Evolutionary conservation across 2,797 vertebrate genomes (phyloP).

Genomic region (Malurus splendens): DNA sequence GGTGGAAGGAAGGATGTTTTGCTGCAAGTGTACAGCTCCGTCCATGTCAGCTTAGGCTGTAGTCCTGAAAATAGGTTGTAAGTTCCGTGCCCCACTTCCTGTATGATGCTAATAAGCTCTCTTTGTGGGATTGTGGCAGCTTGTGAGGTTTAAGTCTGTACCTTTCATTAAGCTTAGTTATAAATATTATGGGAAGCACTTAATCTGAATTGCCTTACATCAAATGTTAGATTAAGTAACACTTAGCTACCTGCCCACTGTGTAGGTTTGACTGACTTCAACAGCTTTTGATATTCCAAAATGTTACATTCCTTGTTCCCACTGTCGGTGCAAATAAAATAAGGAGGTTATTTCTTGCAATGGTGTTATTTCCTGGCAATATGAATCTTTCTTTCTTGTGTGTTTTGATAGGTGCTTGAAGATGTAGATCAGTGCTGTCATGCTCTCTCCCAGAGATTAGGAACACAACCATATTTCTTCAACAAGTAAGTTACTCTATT

Average conservation of each 20-base stretch:
- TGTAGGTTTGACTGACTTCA: background rate
- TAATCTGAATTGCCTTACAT: background rate
- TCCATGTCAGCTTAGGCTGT: background rate
- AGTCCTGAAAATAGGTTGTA: background rate
- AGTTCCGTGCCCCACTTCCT: background rate
- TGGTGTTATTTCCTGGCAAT: background rate
- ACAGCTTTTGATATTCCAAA: background rate
- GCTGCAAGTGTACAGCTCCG: background rate
- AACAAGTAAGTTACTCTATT: conserved; percentile 83
- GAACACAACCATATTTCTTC: conserved; percentile 93
- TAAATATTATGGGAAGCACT: background rate
- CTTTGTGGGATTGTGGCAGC: background rate
- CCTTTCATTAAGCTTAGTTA: background rate
- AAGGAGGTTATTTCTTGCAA: background rate
- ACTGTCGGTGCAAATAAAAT: background rate
- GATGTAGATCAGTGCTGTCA: conserved; percentile 96
- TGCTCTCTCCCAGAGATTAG: conserved; percentile 92
- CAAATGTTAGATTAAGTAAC: background rate
- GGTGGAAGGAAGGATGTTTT: background rate
- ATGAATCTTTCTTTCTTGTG: background rate
- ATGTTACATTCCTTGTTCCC: background rate
- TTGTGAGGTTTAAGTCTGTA: background rate
- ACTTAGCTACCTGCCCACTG: background rate
- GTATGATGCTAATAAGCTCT: background rate
- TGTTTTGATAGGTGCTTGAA: conserved; percentile 85